Base-by-base conservation (phyloP, 2,797 vertebrate genomes). In the Pristis pectinata region DNA sequence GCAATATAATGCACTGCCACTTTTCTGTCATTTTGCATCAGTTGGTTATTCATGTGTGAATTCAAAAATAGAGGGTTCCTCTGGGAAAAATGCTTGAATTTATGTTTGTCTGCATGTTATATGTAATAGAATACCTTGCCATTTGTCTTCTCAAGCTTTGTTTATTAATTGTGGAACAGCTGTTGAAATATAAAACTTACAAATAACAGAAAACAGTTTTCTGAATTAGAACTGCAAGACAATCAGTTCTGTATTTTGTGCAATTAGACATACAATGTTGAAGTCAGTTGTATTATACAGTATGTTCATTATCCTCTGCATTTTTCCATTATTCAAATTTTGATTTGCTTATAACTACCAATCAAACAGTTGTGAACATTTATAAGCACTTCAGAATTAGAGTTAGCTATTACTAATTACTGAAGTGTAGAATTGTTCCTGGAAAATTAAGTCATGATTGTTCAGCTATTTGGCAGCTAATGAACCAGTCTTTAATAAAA, bases 21-120 rank as follows among this genome's bases (percentile, higher is more conserved):
- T 93, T 74, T 93, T 93, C 92, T 93, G 92, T 74, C 70, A 93
- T 74, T 74, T 67, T 93, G 37, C 92, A 93, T 93, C 70, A 53
- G 24, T 49, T 49, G 64, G 44, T 24, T 41, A 74, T 74, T 93
- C 67, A 49, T 49, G 67, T 15, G 44, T 93, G 44, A 93, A 93
- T 93, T 53, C 92, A 93, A 93, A 74, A 74, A 1, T 34, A 93
- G 44, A 44, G 13, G 41, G 0, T 30, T 74, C 92, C 92, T 74
- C 59, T 93, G 67, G 67, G 92, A 53, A 74, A 93, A 34, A 22
- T 8, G 41, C 27, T 93, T 24, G 13, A 24, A 7, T 74, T 13
- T 72, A 44, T 41, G 27, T 93, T 49, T 93, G 92, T 5, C 64
- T 41, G 89, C 61, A 44, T 74, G 24, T 53, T 74, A 34, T 17